These are phyloP conservation scores for Zosterops pallidus DNA, from an alignment of 2,113 vertebrate genomes.

Conservation along the genomic window DNA sequence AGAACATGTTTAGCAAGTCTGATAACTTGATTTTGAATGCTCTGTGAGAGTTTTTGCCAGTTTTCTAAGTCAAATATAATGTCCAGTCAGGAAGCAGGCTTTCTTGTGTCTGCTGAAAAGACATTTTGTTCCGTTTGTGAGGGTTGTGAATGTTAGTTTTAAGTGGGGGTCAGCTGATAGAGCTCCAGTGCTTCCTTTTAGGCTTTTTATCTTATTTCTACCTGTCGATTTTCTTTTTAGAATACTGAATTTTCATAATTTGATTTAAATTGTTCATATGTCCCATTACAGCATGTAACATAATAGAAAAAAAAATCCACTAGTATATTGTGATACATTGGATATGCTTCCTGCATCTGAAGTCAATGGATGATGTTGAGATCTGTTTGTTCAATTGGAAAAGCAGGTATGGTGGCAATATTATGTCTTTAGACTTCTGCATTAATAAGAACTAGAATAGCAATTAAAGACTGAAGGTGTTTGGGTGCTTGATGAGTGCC, in stretches of 20 bases:
- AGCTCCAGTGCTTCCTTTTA: not conserved
- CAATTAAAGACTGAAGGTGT: not conserved
- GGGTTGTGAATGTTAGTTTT: not conserved
- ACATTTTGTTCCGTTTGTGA: not conserved
- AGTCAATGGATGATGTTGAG: constrained; percentile 48
- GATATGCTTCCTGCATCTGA: constrained; percentile 37
- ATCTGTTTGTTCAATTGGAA: constrained; percentile 45
- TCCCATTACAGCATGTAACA: constrained; percentile 49
- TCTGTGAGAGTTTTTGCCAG: not conserved
- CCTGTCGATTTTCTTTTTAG: not conserved
- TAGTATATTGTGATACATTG: constrained; percentile 37
- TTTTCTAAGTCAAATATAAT: not conserved
- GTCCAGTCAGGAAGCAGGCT: not conserved
- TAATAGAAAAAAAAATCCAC: constrained; percentile 33
- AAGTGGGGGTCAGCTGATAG: not conserved
- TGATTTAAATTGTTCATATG: constrained; percentile 49
- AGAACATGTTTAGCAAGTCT: not conserved
- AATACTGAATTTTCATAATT: constrained; percentile 17
- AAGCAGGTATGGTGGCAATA: constrained; percentile 33
- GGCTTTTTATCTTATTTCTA: not conserved
- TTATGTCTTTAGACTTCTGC: not conserved
- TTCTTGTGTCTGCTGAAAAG: not conserved
- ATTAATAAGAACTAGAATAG: not conserved
- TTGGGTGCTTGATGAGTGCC: not conserved
- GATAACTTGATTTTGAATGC: not conserved